These are phyloP conservation scores for Podarcis lilfordi DNA, from an alignment of 2,797 vertebrate genomes.

Conservation along the genomic window DNA sequence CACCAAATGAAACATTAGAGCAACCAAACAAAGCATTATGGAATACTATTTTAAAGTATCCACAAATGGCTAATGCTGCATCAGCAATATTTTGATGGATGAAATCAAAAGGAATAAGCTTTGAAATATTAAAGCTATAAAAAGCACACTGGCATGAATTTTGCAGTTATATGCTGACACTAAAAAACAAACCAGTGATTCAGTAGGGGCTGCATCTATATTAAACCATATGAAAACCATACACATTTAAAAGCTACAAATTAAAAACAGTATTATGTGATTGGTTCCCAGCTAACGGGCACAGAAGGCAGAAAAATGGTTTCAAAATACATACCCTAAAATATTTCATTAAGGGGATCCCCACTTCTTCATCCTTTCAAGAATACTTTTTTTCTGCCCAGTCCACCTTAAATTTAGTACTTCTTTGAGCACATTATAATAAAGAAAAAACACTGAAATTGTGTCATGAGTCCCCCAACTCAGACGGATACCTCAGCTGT, in stretches of 20 bases:
- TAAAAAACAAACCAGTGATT: constrained; percentile 18
- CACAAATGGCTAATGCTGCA: neutral
- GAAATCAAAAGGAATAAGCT: constrained; percentile 27
- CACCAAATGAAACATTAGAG: constrained; percentile 57
- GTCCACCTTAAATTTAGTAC: neutral
- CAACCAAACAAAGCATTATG: constrained; percentile 40
- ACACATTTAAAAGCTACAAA: constrained; percentile 15
- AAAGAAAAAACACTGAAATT: neutral
- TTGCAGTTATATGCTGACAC: constrained; percentile 1
- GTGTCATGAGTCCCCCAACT: neutral
- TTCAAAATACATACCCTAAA: neutral
- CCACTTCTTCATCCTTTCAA: neutral
- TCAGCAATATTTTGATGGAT: constrained; percentile 32
- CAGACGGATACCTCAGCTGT: neutral
- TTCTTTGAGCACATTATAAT: neutral
- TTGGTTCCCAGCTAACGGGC: neutral
- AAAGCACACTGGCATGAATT: constrained; percentile 14
- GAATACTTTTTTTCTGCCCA: neutral
- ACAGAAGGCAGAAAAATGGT: neutral
- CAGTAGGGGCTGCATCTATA: constrained; percentile 6
- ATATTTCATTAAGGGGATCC: neutral
- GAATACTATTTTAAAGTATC: constrained; percentile 18
- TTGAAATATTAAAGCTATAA: constrained; percentile 30
- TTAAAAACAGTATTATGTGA: neutral
- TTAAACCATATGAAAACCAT: neutral